These are phyloP conservation scores for Myotis myotis DNA, from an alignment of 2,797 vertebrate genomes.

Conservation along the genomic window DNA sequence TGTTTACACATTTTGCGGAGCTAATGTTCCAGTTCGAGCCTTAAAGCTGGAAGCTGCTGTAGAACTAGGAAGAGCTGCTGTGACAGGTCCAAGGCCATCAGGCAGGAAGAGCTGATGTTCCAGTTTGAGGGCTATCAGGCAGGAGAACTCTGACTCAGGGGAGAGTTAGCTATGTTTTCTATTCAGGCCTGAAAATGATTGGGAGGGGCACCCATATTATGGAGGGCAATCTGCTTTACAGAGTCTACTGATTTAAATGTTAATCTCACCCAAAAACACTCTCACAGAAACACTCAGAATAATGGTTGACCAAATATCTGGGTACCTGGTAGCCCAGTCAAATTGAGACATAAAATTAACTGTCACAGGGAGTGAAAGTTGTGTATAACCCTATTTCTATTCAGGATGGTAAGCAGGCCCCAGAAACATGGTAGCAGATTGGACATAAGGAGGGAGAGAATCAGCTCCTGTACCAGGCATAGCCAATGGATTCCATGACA, in stretches of 20 bases:
- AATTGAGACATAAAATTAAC: slow-evolving; percentile 10
- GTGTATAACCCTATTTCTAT: neutral
- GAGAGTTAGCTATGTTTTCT: neutral
- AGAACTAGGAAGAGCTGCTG: neutral
- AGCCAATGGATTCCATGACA: neutral
- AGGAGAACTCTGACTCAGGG: neutral
- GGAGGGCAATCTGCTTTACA: neutral
- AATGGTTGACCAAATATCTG: slow-evolving; percentile 20
- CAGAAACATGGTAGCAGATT: neutral
- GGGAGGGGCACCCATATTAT: neutral
- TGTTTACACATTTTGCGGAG: neutral
- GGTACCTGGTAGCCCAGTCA: neutral
- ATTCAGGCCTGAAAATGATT: neutral
- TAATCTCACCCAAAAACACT: neutral
- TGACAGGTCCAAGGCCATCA: neutral
- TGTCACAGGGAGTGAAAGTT: neutral
- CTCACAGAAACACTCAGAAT: neutral
- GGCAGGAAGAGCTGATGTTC: neutral
- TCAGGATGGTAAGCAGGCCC: neutral
- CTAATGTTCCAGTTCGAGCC: neutral
- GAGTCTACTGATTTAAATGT: neutral
- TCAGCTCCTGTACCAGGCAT: neutral
- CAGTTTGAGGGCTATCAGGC: neutral
- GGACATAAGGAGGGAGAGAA: neutral
- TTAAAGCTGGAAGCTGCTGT: neutral